Evolutionary conservation across 2,797 vertebrate genomes (phyloP).

Genomic region (Pterois miles): DNA sequence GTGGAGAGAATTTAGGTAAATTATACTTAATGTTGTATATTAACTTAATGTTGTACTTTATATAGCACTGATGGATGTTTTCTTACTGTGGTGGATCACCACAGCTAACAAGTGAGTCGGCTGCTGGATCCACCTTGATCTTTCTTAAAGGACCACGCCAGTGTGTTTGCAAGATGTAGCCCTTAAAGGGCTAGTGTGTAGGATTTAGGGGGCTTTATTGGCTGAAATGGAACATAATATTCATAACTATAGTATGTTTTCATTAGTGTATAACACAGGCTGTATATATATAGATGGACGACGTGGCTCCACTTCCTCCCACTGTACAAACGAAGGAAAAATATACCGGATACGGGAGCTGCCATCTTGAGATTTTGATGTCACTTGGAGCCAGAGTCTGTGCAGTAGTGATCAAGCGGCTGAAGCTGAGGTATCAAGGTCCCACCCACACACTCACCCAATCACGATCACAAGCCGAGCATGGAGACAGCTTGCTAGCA

Average conservation of each 20-base stretch:
- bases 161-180: neutral
- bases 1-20: neutral
- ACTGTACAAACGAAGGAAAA: no score
- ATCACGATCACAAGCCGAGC: no score
- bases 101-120: slow-evolving; percentile 2
- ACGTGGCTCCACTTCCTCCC: no score
- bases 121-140: neutral
- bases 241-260: neutral
- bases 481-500: no score
- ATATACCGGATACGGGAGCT: no score
- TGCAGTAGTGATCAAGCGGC: no score
- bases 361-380: no score
- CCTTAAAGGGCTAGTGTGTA: neutral
- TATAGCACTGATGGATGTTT: slow-evolving; percentile 8
- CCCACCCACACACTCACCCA: no score
- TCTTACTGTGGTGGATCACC: neutral
- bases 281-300: no score
- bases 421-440: no score
- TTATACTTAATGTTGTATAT: neutral
- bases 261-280: no score
- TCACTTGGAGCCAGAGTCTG: no score
- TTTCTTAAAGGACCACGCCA: neutral
- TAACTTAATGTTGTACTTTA: neutral
- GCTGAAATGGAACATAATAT: neutral
- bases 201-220: neutral